These are phyloP conservation scores for Campylorhamphus procurvoides DNA, from an alignment of 2,113 vertebrate species.

Conservation along the genomic window DNA sequence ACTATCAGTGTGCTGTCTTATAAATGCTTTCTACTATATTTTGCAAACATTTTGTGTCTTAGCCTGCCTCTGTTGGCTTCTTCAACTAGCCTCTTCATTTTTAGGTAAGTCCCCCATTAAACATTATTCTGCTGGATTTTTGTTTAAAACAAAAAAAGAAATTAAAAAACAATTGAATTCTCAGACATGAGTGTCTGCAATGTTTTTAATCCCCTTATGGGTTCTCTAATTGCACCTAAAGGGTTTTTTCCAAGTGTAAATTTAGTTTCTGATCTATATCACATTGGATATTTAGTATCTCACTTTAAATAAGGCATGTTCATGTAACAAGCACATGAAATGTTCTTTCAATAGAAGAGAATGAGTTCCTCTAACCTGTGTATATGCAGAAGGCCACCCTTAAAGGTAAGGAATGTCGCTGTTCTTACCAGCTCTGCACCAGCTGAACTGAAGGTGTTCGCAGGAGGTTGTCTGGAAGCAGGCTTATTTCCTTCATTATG, in stretches of 20 bases:
- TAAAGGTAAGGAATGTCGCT: background rate
- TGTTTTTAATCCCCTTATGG: background rate
- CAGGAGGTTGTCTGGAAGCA: slow-evolving; percentile 93
- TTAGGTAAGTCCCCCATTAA: background rate
- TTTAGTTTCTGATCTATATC: background rate
- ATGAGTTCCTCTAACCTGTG: background rate
- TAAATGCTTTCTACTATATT: background rate
- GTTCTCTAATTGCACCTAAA: background rate
- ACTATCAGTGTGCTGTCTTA: background rate
- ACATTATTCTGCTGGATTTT: background rate
- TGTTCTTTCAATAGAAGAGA: background rate
- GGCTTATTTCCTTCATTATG: slow-evolving; percentile 97
- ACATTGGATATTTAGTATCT: background rate
- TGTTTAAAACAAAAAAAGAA: background rate
- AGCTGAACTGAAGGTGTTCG: slow-evolving; percentile 91
- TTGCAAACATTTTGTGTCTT: background rate
- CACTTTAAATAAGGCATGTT: background rate
- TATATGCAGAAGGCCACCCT: background rate
- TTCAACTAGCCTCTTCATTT: background rate
- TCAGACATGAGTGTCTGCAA: background rate
- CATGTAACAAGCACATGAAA: background rate
- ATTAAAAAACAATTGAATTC: background rate
- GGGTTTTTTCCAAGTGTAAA: background rate
- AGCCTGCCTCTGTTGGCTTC: background rate
- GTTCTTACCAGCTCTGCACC: slow-evolving; percentile 93